Base-by-base conservation (phyloP, 2,113 vertebrate species). In the Aegypius monachus region DNA sequence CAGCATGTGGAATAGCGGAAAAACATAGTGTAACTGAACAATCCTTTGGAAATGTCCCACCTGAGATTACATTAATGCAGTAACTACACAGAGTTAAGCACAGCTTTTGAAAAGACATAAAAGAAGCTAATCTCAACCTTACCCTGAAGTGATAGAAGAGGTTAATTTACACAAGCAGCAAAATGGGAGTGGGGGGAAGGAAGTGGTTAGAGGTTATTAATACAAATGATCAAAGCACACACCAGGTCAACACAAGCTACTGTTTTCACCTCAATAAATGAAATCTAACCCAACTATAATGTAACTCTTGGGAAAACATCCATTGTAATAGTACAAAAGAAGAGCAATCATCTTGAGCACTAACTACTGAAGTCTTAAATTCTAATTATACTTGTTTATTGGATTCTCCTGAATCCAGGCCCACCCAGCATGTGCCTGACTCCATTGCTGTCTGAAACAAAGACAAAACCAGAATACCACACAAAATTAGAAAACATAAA, bases 131-230 rank as follows among this genome's bases (percentile, higher is more conserved):
- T 93, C 93, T 93, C 58, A 63, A 74, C 80, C 75, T 72, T 67
- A 94, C 71, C 75, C 91, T 63, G 52, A 96, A 88, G 82, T 78
- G 95, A 96, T 81, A 96, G 85, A 71, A 80, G 75, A 95, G 90
- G 94, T 89, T 96, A 97, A 96, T 96, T 95, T 94, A 93, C 68
- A 97, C 81, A 94, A 88, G 75, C 43, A 84, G 80, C 68, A 88
- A 73, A 93, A 90, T 32, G 45, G 71, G 59, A 88, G 82, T 68
- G 17, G 71, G 87, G 74, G 67, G 67, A 74, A 95, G 68, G 87
- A 96, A 97, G 79, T 86, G 93, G 91, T 90, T 97, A 96, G 87
- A 93, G 87, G 91, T 96, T 96, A 94, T 94, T 93, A 97, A 95
- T 74, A 91, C 36, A 86, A 74, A 90, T 32, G 79, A 96, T 94